Evolutionary conservation across 1,140 invertebrate species (phyloP), one percentile per base, ranked within the genome.

Genomic region (Hyles vespertilio): DNA sequence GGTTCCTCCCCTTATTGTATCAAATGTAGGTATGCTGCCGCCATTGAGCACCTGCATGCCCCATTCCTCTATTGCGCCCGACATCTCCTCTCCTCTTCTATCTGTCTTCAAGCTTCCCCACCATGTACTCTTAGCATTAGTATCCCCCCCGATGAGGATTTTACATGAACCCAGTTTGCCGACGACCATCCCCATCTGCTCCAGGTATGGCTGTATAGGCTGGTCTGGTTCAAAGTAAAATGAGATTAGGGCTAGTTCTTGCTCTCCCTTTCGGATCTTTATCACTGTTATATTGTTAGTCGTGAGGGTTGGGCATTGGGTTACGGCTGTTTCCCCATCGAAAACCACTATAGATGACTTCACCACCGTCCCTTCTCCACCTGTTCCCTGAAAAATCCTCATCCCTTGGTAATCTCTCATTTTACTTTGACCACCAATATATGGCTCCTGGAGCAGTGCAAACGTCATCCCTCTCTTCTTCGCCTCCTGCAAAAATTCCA

Each of bases 141-240:
- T 11, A 43, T 74, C 69, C 0, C 72, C 72, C 3, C 66, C 69
- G 2, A 69, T 5, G 2, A 72, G 36, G 0, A 62, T 32, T 7
- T 45, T 56, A 5, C 7, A 22, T 0, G 12, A 22, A 1, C 33
- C 40, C 32, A 56, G 9, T 32, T 50, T 22, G 8, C 52, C 11
- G 12, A 12, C 34, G 3, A 61, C 53, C 12, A 7, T 52, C 34
- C 32, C 33, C 5, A 64, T 22, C 5, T 47, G 52, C 5, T 59
- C 45, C 22, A 68, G 36, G 56, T 59, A 56, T 11, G 58, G 58
- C 9, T 53, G 47, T 36, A 66, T 47, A 9, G 51, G 50, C 47
- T 55, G 7, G 56, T 47, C 56, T 51, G 56, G 8, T 8, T 2
- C 8, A 48, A 32, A 5, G 5, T 47, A 9, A 56, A 3, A 4